These are phyloP conservation scores for Baronia brevicornis DNA, from an alignment of 2,888 invertebrate genomes.

Conservation along the genomic window DNA sequence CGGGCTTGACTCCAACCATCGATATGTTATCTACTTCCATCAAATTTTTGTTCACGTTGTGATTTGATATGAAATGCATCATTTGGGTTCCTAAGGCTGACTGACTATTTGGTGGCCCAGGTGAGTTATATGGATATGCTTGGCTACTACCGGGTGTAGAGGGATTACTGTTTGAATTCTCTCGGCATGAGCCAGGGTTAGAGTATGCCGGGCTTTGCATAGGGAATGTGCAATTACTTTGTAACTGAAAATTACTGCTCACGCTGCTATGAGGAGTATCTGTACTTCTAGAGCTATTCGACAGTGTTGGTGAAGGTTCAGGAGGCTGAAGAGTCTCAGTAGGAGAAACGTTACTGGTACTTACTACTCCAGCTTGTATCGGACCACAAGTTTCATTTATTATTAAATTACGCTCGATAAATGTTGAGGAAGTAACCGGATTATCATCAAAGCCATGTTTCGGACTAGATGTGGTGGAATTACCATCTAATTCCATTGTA, in stretches of 20 bases:
- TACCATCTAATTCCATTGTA: conserved; percentile 67
- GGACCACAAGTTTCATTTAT: conserved; percentile 80
- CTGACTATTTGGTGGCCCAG: conserved; percentile 49
- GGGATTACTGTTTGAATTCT: conserved; percentile 51
- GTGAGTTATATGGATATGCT: conserved; percentile 51
- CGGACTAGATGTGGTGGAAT: conserved; percentile 70
- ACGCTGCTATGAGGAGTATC: conserved; percentile 65
- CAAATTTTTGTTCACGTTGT: conserved; percentile 67
- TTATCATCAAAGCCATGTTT: conserved; percentile 71
- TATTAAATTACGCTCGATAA: conserved; percentile 71
- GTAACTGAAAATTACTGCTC: conserved; percentile 45
- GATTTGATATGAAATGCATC: conserved; percentile 71
- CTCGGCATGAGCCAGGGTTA: conserved; percentile 55
- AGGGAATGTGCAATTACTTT: conserved; percentile 52
- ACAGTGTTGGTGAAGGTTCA: conserved; percentile 77
- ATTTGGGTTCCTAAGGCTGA: conserved; percentile 58
- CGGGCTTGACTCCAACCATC: conserved; percentile 64
- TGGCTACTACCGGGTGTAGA: conserved; percentile 50
- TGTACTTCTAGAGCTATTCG: conserved; percentile 67
- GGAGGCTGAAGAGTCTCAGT: conserved; percentile 70
- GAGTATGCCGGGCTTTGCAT: conserved; percentile 71
- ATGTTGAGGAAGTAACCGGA: conserved; percentile 82
- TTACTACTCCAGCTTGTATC: conserved; percentile 89
- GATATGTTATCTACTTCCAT: conserved; percentile 73
- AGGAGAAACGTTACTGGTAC: conserved; percentile 87